Evolutionary conservation across 2,888 invertebrate species (phyloP), one percentile per base, ranked within the genome.

Genomic region (Zeuzera pyrina): DNA sequence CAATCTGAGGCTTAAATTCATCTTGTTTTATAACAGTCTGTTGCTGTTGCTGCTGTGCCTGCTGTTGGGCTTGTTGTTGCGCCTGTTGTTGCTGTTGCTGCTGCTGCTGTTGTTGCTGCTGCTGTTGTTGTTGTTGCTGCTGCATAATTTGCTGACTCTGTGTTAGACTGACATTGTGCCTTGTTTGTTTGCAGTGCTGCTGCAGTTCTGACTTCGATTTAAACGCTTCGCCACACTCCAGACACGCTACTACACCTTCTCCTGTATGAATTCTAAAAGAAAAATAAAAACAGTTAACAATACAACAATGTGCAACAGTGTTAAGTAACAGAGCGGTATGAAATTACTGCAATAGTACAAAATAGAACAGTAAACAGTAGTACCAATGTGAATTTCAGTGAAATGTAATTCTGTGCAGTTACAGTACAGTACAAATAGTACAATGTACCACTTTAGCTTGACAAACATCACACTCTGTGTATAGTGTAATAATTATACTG

Each of bases 151-250:
- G 60, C 3, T 61, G 61, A 54, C 56, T 29, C 29, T 45, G 3
- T 21, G 25, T 29, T 31, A 30, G n/a, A 12, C 38, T 44, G 24
- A 64, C 39, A 42, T 79, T 81, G 33, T 84, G 83, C 51, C 87
- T 83, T 36, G 84, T 81, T 23, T 85, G 65, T 53, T 88, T 87
- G 49, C 85, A 85, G 58, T 92, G 92, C 45, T 89, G 87, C 44
- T 88, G 87, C 42, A 92, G 66, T 42, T 91, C 91, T 11, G 86
- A 74, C 59, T 91, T 91, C 46, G 88, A 85, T 47, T 89, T 88
- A 66, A 91, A 92, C 8, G 91, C 89, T 65, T 92, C 91, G 12
- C 91, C 91, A 52, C 92, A 92, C 43, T 89, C 90, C 30, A 90
- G 84, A 52, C 91, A 92, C 7, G 91, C 88, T 41, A 89, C 89